Evolutionary conservation across 2,113 vertebrate species (phyloP), one percentile per base, ranked within the genome.

Genomic region (Pipra filicauda): DNA sequence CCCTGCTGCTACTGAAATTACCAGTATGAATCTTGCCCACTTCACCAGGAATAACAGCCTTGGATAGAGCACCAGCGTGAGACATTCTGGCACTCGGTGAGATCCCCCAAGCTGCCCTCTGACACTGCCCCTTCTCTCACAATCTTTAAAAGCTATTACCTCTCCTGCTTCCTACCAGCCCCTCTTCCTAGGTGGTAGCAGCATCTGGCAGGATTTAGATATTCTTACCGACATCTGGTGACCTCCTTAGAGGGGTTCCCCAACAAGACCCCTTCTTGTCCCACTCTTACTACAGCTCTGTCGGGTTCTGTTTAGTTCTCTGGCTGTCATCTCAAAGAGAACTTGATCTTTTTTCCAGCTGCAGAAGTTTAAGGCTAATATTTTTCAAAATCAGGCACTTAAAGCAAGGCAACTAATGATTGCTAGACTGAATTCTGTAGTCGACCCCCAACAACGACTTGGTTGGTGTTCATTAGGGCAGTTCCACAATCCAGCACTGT

Each of bases 341-440:
- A 64, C 75, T 81, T 80, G 75, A 95, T 89, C 76, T 89, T 84
- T 94, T 95, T 87, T 49, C 85, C 94, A 95, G 65, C 33, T 85
- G 83, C 21, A 80, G 30, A 64, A 85, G 39, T 91, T 94, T 71
- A 80, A 90, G 67, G 48, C 78, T 93, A 71, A 46, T 83, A 77
- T 93, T 95, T 93, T 91, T 86, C 72, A 93, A 88, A 91, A 91
- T 62, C 55, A 74, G 75, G 86, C 33, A 73, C 73, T 80, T 82
- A 75, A 91, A 95, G 81, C 41, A 65, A 61, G 48, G 76, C 48
- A 82, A 31, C 27, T 86, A 62, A 81, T 8, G 17, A 59, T 43
- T 52, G 39, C 57, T 67, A 22, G 39, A 37, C 14, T 23, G 28
- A 78, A 57, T 58, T 64, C 27, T 81, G 70, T 21, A 72, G 54